Evolutionary conservation across 2,888 invertebrate genomes (phyloP), one percentile per base, ranked within the genome.

Genomic region (Bombylius major): DNA sequence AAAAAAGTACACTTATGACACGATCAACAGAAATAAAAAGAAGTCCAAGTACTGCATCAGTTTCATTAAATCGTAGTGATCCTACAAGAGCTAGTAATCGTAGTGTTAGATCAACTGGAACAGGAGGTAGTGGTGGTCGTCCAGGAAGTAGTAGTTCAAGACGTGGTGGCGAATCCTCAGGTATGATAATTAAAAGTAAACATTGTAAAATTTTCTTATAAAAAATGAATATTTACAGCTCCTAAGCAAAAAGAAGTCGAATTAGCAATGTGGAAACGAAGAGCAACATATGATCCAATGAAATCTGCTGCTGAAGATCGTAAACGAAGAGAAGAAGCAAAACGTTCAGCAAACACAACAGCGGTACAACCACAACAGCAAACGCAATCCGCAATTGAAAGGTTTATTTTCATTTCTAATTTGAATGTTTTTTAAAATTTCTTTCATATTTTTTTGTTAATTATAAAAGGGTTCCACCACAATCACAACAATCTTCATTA

Each of bases 241-340:
- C 76, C 79, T 72, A 81, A 81, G 71, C 80, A 80, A 66, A 82
- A 82, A 71, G 92, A 93, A 72, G 83, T 85, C 39, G 87, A 89
- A 68, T 84, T 92, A 77, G 92, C 92, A 71, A 95, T 95, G 76
- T 97, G 96, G 96, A 91, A 94, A 69, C 81, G 96, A 58, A 79
- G 97, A 60, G 95, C 95, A 66, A 92, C 89, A 64, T 97, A 97
- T 75, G 94, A 97, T 76, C 96, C 96, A 36, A 83, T 89, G 81
- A 87, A 85, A 69, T 91, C 95, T 0, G 95, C 94, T 0, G 90
- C 90, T 31, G 91, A 93, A 69, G 93, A 88, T 33, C 84, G 81
- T 66, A 81, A 80, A 66, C 83, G 81, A 67, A 80, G 80, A 50
- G 79, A 79, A 64, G 70, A 78, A 60, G 79, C 77, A 5, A 77